Evolutionary conservation across 35 echinoderm and acorn worm genomes (phyloP).

Genomic region (Nesometra sesokonis): DNA sequence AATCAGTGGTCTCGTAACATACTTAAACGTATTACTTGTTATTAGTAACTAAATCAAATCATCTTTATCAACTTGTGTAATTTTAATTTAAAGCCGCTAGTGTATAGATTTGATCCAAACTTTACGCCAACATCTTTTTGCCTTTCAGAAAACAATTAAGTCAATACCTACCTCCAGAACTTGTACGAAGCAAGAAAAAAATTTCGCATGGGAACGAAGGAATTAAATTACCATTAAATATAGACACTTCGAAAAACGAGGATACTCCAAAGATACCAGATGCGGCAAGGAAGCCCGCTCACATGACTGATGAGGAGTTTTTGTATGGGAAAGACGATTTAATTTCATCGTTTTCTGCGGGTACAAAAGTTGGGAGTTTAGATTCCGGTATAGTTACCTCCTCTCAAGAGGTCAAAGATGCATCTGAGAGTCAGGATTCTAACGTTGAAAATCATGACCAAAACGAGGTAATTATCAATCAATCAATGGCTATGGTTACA

Average conservation of each 20-base stretch:
- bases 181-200: conserved; percentile 86
- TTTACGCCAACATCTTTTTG: neutral
- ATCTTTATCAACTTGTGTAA: neutral
- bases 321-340: conserved; percentile 50
- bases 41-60: neutral
- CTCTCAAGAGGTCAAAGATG: neutral
- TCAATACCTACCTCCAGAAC: conserved; percentile 68
- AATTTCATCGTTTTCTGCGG: too few species aligned
- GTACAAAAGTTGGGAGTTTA: neutral
- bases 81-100: neutral
- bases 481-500: too few species aligned
- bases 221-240: neutral
- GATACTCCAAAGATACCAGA: neutral
- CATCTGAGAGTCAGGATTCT: neutral
- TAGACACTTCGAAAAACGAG: neutral
- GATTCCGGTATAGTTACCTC: neutral
- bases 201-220: conserved; percentile 9
- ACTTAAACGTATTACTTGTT: too few species aligned
- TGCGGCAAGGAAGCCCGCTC: conserved; percentile 13
- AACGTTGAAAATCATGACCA: neutral
- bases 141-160: conserved; percentile 75
- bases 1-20: too few species aligned
- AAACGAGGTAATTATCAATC: neutral
- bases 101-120: neutral
- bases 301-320: conserved; percentile 92